These are phyloP conservation scores for Dinothrombium tinctorium DNA, from an alignment of 1,140 invertebrate species.

Conservation along the genomic window DNA sequence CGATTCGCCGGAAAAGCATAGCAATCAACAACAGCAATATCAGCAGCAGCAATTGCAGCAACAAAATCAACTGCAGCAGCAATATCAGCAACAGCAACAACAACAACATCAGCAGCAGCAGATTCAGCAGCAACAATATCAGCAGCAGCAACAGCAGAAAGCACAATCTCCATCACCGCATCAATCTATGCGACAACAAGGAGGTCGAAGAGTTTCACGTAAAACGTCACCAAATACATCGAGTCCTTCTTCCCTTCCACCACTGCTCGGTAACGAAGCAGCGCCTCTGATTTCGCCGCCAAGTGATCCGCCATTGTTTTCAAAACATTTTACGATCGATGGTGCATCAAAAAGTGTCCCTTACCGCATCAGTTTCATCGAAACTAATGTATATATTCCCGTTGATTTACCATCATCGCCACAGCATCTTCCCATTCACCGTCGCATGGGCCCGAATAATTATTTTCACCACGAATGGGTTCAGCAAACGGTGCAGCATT, in stretches of 20 bases:
- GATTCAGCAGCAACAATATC: no score
- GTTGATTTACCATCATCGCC: conserved; percentile 8
- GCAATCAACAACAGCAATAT: not conserved
- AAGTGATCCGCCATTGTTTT: not conserved
- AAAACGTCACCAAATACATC: no score
- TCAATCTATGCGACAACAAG: no score
- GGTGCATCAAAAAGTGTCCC: not conserved
- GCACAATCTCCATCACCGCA: no score
- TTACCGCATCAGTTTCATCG: conserved; percentile 11
- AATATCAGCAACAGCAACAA: not conserved
- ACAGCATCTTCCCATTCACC: not conserved
- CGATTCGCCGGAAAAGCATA: not conserved
- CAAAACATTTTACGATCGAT: not conserved
- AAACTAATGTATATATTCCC: conserved; percentile 9
- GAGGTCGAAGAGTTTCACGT: no score
- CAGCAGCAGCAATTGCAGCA: not conserved
- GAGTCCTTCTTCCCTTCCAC: no score
- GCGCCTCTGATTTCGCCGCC: conserved; percentile 9
- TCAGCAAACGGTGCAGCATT: conserved; percentile 1
- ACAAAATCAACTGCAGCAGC: not conserved
- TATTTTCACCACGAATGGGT: conserved; percentile 10
- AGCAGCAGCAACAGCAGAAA: no score
- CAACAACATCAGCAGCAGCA: no score
- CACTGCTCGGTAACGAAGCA: not conserved
- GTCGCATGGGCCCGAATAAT: not conserved